Percentiles rank a stretch among this genome's conserved stretches.
Evolutionary conservation across 1,140 invertebrate species (phyloP).

Genomic region (Frieseomelitta varia): DNA sequence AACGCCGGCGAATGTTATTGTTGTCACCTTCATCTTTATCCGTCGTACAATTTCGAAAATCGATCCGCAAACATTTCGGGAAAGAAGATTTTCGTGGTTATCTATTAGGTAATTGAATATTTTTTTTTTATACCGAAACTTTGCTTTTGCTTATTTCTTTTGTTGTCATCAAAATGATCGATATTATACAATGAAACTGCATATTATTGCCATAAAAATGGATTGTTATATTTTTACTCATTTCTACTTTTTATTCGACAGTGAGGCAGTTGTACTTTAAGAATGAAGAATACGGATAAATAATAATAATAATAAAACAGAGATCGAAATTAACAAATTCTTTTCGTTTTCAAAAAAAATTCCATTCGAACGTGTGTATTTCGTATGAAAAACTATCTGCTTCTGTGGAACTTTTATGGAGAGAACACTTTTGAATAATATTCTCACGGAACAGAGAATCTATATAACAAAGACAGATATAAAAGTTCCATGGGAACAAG

Average conservation of each 20-base stretch:
- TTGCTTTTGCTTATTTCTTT: background rate
- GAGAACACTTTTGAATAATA: too few relatives aligned
- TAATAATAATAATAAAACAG: too few relatives aligned
- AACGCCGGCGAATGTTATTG: background rate
- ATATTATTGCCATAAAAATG: background rate
- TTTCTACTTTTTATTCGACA: background rate
- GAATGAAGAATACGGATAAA: too few relatives aligned
- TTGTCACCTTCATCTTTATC: background rate
- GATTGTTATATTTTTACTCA: background rate
- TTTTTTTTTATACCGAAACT: background rate
- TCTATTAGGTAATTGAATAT: background rate
- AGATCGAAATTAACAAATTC: too few relatives aligned
- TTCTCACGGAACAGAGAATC: too few relatives aligned
- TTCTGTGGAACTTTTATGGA: too few relatives aligned
- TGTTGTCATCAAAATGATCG: constrained; percentile 8
- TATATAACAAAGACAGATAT: too few relatives aligned
- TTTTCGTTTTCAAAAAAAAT: too few relatives aligned
- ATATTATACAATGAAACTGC: constrained; percentile 20
- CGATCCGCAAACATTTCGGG: background rate
- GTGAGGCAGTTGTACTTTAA: background rate
- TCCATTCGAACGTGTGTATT: too few relatives aligned
- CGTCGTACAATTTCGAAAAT: background rate
- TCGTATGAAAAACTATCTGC: too few relatives aligned
- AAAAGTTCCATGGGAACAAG: too few relatives aligned
- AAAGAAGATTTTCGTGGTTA: background rate